Percentiles rank a stretch among this genome's conserved stretches.
phyloP scores from a whole-genome alignment of 2,113 vertebrate genomes.

The Dasypus novemcinctus region DNA sequence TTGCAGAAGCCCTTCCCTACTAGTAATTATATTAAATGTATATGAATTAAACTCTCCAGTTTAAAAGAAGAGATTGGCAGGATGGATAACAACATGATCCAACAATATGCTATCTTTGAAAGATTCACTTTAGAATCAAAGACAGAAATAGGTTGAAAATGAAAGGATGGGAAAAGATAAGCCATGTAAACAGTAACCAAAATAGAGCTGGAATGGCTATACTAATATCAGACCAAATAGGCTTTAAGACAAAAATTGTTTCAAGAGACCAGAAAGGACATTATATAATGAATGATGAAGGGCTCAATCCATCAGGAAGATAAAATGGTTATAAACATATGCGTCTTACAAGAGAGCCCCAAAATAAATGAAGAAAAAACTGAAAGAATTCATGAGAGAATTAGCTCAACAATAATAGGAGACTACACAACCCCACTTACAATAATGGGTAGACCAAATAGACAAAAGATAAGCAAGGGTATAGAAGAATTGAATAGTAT shows the following conservation, averaged over 20 bases:
- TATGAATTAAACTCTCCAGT: neutral
- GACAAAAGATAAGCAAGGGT: neutral
- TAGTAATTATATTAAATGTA: neutral
- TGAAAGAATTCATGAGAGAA: neutral
- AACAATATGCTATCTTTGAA: neutral
- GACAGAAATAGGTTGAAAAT: too few relatives aligned
- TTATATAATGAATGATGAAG: neutral
- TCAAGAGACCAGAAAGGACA: too few relatives aligned
- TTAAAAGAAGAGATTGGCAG: neutral
- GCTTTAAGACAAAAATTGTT: neutral
- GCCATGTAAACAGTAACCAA: too few relatives aligned
- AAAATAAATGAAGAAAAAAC: neutral
- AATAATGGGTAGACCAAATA: neutral
- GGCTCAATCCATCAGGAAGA: neutral
- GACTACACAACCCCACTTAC: neutral
- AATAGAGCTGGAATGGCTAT: neutral
- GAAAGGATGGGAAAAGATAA: too few relatives aligned
- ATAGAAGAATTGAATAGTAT: too few relatives aligned
- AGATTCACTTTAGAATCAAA: neutral
- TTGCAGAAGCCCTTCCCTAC: neutral
- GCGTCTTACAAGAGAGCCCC: too few relatives aligned
- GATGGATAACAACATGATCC: neutral
- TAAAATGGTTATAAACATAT: neutral
- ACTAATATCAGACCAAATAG: neutral
- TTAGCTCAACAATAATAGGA: neutral